Base-by-base conservation (phyloP, 2,797 vertebrate species). In the Molossus molossus region DNA sequence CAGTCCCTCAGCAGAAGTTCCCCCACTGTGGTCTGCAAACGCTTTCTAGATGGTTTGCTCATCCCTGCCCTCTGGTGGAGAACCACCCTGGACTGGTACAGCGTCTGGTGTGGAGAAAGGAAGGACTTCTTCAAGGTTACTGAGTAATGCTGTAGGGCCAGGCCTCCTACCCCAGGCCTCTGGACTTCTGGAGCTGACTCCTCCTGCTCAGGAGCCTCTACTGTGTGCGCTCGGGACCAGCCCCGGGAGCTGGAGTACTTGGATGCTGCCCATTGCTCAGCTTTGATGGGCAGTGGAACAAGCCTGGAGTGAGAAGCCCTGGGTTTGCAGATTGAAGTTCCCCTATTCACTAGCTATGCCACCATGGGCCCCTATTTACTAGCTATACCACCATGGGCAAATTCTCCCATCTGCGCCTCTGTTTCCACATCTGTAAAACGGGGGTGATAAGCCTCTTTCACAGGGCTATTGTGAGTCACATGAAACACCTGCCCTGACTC, bases 371-470 rank as follows among this genome's bases (percentile, higher is more conserved):
- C 20, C 67, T 48, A 27, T 33, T 84, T 37, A 29, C 72, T 64
- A 29, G 12, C 33, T 82, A 14, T 94, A 45, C 79, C 65, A n/a
- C 29, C 64, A 69, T 27, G 53, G 70, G 58, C 2, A 40, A 25
- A 75, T 87, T 60, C 73, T 70, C 64, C 64, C 82, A 55, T 45
- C 53, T n/a, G 40, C 94, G 69, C 50, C 64, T 94, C 33, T 93
- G 60, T 95, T 93, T 94, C 53, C 29, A 67, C 12, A 50, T 83
- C 72, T 95, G 21, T 94, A 87, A 96, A 95, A 92, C 65, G 50
- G 72, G 23, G 37, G 8, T 65, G 37, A 64, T 91, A 70, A 89
- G 55, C 58, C 88, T 91, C 62, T 84, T 93, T 97, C 69, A 69
- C 57, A 81, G 93, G 86, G 65, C 27, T 90, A 11, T 82, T 48